These are phyloP conservation scores for Teinopalpus imperialis DNA, from an alignment of 2,888 invertebrate genomes.

Conservation along the genomic window DNA sequence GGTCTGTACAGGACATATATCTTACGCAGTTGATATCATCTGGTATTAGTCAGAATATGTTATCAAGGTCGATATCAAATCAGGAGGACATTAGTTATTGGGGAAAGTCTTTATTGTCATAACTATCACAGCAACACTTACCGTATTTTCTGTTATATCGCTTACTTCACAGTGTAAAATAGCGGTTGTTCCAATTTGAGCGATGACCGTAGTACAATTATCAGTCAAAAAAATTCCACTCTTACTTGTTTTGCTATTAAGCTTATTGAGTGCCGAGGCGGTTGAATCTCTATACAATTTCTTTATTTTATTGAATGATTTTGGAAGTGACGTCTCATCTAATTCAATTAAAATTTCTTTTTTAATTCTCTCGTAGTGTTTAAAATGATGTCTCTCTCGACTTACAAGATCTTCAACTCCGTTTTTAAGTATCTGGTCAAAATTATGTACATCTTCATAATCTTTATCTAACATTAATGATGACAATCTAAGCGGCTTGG, in stretches of 20 bases:
- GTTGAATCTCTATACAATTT: constrained; percentile 77
- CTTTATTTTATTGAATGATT: constrained; percentile 68
- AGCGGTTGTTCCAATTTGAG: constrained; percentile 84
- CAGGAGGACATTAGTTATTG: too few relatives aligned
- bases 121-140: too few relatives aligned
- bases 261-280: constrained; percentile 65
- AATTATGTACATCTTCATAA: constrained; percentile 62
- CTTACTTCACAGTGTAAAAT: constrained; percentile 84
- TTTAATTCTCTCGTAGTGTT: constrained; percentile 51
- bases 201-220: constrained; percentile 84
- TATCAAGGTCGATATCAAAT: too few relatives aligned
- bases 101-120: too few relatives aligned
- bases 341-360: constrained; percentile 59
- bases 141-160: constrained; percentile 84
- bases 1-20: too few relatives aligned
- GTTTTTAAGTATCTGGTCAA: constrained; percentile 62
- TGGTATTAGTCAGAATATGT: too few relatives aligned
- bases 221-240: constrained; percentile 81
- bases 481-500: constrained; percentile 63
- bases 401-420: constrained; percentile 47
- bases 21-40: too few relatives aligned
- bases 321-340: constrained; percentile 57
- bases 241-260: constrained; percentile 63
- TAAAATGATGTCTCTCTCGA: constrained; percentile 52
- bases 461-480: constrained; percentile 54